Conservation (phyloP, 2,113 vertebrate genomes). For the Caretta caretta region DNA sequence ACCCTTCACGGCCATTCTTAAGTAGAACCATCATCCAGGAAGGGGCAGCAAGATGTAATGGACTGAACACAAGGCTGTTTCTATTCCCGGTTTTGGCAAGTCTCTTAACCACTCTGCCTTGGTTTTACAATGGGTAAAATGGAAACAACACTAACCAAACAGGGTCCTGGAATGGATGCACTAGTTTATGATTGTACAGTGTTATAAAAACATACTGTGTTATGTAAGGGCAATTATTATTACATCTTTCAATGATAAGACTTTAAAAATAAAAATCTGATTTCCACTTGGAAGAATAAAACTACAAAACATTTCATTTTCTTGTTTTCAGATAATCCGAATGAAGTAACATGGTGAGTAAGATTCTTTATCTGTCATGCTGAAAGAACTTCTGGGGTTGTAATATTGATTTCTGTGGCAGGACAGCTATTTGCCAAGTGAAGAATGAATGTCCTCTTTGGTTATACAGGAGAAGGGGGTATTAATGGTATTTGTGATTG, state of each 20-base stretch:
- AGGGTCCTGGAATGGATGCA: background rate
- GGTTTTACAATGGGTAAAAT: background rate
- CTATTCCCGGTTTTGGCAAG: background rate
- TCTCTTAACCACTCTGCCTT: background rate
- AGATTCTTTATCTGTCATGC: background rate
- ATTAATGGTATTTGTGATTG: accelerated
- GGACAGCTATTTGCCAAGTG: background rate
- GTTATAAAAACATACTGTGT: background rate
- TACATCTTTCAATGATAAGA: background rate
- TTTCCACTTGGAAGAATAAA: background rate
- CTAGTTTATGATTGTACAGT: background rate
- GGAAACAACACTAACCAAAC: background rate
- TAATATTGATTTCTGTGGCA: background rate
- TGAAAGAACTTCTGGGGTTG: background rate
- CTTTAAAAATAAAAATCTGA: background rate
- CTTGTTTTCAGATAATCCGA: slow-evolving; percentile 12
- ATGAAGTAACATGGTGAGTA: slow-evolving; percentile 65
- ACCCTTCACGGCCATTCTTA: background rate
- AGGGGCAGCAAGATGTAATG: background rate
- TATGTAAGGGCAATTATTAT: background rate
- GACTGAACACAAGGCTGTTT: background rate
- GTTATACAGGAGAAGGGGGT: background rate
- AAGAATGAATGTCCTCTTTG: background rate
- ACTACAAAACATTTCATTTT: background rate
- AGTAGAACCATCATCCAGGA: background rate